A percentile compares a stretch with the other conserved stretches of the same genome.
Conservation (phyloP, 2,888 invertebrate species). For the Drosophila limbata region DNA sequence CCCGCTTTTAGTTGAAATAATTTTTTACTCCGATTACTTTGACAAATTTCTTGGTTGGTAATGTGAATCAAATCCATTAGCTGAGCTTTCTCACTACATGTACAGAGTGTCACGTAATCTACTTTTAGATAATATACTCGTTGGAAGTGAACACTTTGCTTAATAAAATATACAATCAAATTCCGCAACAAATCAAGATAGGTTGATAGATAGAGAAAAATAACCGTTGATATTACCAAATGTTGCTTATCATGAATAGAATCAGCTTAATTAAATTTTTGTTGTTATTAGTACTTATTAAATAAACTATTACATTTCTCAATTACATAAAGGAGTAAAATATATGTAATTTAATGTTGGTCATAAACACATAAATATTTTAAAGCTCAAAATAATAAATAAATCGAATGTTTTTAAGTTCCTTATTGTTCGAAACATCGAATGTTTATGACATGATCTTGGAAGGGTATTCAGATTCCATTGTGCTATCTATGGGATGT, state of each 20-base stretch:
- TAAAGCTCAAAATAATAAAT: neutral
- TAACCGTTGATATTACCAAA: neutral
- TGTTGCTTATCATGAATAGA: neutral
- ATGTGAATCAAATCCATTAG: neutral
- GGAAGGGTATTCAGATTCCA: neutral
- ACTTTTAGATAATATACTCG: conserved; percentile 11
- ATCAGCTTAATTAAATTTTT: neutral
- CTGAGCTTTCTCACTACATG: neutral
- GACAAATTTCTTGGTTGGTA: neutral
- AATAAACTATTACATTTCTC: neutral
- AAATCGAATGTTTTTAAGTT: neutral
- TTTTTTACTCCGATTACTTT: neutral
- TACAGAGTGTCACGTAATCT: conserved; percentile 7
- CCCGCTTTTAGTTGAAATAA: neutral
- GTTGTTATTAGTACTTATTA: neutral
- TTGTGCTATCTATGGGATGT: neutral
- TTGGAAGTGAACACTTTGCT: neutral
- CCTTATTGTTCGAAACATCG: neutral
- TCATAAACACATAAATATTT: neutral
- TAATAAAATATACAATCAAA: neutral
- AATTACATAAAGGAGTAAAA: neutral
- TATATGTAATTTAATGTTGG: neutral
- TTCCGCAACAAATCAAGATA: neutral
- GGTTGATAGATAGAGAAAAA: neutral
- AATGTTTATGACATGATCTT: neutral